Evolutionary conservation across 2,113 vertebrate genomes (phyloP).

Genomic region (Actinemys pallida): DNA sequence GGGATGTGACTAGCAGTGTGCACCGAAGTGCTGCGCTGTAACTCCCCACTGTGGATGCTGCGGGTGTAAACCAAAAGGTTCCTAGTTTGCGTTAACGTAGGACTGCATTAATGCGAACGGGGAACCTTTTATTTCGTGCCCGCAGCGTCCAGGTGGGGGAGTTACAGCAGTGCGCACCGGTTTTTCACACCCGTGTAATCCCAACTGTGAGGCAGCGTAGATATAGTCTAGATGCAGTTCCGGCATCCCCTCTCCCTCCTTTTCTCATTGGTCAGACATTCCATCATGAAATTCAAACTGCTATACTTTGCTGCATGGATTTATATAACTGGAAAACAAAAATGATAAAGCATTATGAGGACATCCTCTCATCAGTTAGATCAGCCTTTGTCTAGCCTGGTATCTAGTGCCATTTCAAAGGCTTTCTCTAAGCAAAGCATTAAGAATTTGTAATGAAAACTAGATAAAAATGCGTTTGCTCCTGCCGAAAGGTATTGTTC

Average conservation of each 20-base stretch:
- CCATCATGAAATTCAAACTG: not conserved
- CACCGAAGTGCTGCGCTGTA: no score
- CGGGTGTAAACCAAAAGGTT: not conserved
- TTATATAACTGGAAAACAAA: not conserved
- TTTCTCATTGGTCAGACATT: not conserved
- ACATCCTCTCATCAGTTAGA: not conserved
- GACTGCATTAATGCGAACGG: not conserved
- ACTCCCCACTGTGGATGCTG: not conserved
- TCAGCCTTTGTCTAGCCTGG: not conserved
- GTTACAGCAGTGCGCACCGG: not conserved
- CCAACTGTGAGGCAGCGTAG: not conserved
- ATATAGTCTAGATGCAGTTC: not conserved
- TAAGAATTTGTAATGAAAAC: not conserved
- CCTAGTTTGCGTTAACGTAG: not conserved
- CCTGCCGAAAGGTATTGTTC: not conserved
- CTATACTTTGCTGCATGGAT: accelerated
- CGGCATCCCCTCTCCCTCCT: not conserved
- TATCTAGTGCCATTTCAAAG: not conserved
- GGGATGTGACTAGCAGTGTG: not conserved
- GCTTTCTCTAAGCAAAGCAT: not conserved
- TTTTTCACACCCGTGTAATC: not conserved
- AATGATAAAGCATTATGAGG: not conserved
- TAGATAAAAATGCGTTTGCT: not conserved
- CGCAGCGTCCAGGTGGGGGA: not conserved
- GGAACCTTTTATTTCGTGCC: not conserved